Evolutionary conservation across 1,140 invertebrate genomes (phyloP).

Genomic region (Orussus abietinus): DNA sequence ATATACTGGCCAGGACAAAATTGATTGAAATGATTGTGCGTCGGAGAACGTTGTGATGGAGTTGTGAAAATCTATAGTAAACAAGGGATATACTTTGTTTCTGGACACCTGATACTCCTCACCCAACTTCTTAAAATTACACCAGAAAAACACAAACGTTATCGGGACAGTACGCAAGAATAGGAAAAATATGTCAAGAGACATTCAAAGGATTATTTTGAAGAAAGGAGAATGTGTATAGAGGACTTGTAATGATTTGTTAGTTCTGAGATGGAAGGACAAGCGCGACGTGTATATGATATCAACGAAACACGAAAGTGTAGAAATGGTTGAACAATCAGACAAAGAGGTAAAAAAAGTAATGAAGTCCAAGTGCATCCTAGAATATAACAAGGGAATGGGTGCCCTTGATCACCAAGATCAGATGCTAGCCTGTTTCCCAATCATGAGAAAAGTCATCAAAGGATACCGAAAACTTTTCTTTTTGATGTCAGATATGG

Average conservation of each 20-base stretch:
- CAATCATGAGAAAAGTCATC: constrained; percentile 5
- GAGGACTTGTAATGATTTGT: constrained; percentile 2
- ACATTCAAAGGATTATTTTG: constrained; percentile 9
- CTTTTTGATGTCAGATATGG: constrained; percentile 9
- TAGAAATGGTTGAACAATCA: constrained; percentile 2
- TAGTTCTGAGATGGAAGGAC: constrained; percentile 8
- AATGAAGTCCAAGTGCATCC: too few relatives aligned
- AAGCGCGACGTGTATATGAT: constrained; percentile 7
- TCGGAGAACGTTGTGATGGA: constrained; percentile 15
- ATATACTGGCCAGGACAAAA: constrained; percentile 18
- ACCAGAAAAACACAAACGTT: constrained; percentile 10
- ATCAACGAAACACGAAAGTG: constrained; percentile 1
- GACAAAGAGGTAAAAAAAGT: constrained; percentile 7
- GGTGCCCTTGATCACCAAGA: constrained; percentile 7
- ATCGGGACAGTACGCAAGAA: constrained; percentile 10
- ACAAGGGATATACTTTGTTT: constrained; percentile 16
- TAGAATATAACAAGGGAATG: too few relatives aligned
- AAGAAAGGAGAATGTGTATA: constrained; percentile 8
- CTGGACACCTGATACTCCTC: constrained; percentile 15
- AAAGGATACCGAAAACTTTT: constrained; percentile 10
- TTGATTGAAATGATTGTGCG: constrained; percentile 3
- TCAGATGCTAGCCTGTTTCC: too few relatives aligned
- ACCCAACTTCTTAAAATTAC: constrained; percentile 10
- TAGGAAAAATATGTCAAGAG: constrained; percentile 3
- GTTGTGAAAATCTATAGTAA: constrained; percentile 11